Evolutionary conservation across 1,140 invertebrate genomes (phyloP).

Genomic region (Ylistrum balloti): DNA sequence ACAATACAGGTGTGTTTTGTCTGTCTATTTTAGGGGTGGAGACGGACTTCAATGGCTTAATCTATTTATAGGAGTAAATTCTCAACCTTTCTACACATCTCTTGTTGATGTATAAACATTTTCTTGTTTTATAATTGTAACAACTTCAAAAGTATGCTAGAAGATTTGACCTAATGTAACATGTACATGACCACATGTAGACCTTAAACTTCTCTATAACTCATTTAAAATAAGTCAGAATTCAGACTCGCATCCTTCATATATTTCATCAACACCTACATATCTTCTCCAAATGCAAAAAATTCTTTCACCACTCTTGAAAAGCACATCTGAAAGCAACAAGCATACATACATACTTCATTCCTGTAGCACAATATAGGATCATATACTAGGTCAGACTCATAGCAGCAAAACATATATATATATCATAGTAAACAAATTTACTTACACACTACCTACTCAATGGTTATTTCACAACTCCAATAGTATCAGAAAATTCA

Average conservation of each 20-base stretch:
- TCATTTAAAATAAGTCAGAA: conserved; percentile 1
- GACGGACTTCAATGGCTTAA: too few relatives aligned
- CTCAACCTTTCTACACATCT: too few relatives aligned
- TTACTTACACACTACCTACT: neutral
- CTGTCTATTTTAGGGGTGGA: too few relatives aligned
- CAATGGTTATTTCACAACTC: neutral
- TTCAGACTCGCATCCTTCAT: neutral
- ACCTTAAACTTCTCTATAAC: neutral
- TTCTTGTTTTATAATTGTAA: too few relatives aligned
- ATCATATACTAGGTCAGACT: neutral
- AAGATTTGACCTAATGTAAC: neutral
- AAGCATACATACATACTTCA: neutral
- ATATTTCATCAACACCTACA: neutral
- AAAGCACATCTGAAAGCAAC: conserved; percentile 19
- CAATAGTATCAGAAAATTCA: neutral
- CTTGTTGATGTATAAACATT: too few relatives aligned
- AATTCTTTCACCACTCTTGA: conserved; percentile 11
- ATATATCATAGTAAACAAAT: neutral
- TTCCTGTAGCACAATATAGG: conserved; percentile 9
- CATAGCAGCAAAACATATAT: conserved; percentile 16
- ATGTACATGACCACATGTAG: neutral
- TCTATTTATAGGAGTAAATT: too few relatives aligned
- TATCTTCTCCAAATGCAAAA: neutral
- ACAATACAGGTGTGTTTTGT: too few relatives aligned
- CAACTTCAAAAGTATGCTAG: too few relatives aligned